A percentile compares a stretch with the other conserved stretches of the same genome.
phyloP scores from a whole-genome alignment of 2,888 invertebrate genomes.

The Pristionchus arcanus region DNA sequence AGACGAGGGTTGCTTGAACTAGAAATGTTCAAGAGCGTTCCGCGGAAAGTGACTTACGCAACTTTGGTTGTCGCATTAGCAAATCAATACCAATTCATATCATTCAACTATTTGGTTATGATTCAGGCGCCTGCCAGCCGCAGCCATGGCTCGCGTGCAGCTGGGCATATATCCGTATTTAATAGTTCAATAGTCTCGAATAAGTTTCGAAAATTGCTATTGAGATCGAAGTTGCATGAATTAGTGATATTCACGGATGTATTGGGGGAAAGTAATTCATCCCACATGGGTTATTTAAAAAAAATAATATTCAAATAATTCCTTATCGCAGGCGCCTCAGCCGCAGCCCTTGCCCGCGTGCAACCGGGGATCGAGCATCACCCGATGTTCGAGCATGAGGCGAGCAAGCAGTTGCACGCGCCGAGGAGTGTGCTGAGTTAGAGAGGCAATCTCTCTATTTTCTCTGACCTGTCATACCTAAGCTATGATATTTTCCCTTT shows the following conservation, averaged over 20 bases:
- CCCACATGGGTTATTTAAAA: too few species aligned
- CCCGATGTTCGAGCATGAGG: neutral
- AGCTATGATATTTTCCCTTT: neutral
- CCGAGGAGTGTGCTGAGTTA: neutral
- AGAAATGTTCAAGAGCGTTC: neutral
- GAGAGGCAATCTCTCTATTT: neutral
- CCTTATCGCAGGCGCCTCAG: neutral
- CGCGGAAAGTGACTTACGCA: neutral
- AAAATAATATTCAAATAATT: too few species aligned
- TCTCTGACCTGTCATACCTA: neutral
- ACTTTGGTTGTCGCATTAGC: neutral
- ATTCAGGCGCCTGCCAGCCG: too few species aligned
- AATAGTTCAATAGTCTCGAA: too few species aligned
- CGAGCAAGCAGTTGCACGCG: slow-evolving; percentile 14
- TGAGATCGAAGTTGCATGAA: too few species aligned
- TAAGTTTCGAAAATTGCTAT: too few species aligned
- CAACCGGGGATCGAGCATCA: neutral
- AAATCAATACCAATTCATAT: neutral
- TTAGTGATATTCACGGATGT: too few species aligned
- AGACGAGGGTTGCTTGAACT: neutral
- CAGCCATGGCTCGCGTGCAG: too few species aligned
- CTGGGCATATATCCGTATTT: too few species aligned
- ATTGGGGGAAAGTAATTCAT: too few species aligned
- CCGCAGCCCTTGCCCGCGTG: neutral
- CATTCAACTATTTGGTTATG: too few species aligned